phyloP scores from a whole-genome alignment of 1,140 invertebrate species.

The Drepana arcuata region DNA sequence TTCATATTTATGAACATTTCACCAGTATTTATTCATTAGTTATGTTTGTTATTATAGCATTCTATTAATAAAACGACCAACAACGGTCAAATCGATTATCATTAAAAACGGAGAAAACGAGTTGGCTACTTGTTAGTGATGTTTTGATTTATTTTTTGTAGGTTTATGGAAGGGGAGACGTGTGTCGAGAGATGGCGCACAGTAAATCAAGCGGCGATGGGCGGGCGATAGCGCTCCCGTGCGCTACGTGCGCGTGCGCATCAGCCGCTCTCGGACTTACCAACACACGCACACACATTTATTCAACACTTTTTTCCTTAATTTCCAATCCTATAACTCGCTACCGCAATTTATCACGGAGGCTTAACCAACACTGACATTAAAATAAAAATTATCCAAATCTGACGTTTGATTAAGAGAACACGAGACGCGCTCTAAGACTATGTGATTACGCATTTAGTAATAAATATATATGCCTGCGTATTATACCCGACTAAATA shows the following conservation, averaged over 20 bases:
- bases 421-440: too few species aligned
- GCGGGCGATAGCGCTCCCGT: slow-evolving; percentile 46
- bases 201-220: slow-evolving; percentile 56
- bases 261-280: not conserved
- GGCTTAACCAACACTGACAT: slow-evolving; percentile 58
- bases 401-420: slow-evolving; percentile 66
- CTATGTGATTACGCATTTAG: too few species aligned
- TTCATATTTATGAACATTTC: slow-evolving; percentile 8
- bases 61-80: not conserved
- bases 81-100: not conserved
- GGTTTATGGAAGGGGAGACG: slow-evolving; percentile 30
- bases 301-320: slow-evolving; percentile 21
- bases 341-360: slow-evolving; percentile 45
- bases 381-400: slow-evolving; percentile 60
- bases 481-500: too few species aligned
- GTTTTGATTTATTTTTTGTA: slow-evolving; percentile 11
- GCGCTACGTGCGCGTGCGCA: slow-evolving; percentile 24
- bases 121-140: slow-evolving; percentile 4
- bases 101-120: not conserved
- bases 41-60: not conserved
- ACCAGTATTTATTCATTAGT: too few species aligned
- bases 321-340: slow-evolving; percentile 38
- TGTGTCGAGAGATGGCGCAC: slow-evolving; percentile 33
- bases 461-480: too few species aligned
- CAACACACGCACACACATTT: slow-evolving; percentile 9